Percentiles rank a stretch among this genome's conserved stretches.
phyloP scores from a whole-genome alignment of 2,888 invertebrate species.

The Phengaris arion region DNA sequence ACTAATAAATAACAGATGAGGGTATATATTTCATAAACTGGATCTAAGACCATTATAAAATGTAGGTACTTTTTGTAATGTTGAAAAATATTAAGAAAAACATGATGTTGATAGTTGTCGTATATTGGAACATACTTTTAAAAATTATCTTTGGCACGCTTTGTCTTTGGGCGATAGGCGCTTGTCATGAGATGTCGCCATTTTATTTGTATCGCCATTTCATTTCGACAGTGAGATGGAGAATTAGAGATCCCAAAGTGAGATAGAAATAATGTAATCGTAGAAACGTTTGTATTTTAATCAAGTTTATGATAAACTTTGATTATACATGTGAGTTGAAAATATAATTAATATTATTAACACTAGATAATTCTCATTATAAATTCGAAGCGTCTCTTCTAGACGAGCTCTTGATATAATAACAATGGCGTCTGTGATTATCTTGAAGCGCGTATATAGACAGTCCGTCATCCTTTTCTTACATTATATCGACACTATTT shows the following conservation, averaged over 20 bases:
- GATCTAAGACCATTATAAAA: too few relatives aligned
- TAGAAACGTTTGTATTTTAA: slow-evolving; percentile 36
- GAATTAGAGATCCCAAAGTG: slow-evolving; percentile 70
- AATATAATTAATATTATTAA: neutral
- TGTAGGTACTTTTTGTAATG: too few relatives aligned
- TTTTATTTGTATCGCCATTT: slow-evolving; percentile 79
- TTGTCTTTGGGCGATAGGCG: neutral
- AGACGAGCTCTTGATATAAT: slow-evolving; percentile 42
- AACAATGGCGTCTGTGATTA: slow-evolving; percentile 74
- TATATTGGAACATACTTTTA: slow-evolving; percentile 6
- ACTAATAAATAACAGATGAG: too few relatives aligned
- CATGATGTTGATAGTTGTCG: neutral
- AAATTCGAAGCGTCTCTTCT: slow-evolving; percentile 9
- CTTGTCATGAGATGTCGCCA: slow-evolving; percentile 51
- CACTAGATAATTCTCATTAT: neutral
- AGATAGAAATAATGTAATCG: slow-evolving; percentile 74
- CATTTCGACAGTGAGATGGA: slow-evolving; percentile 77
- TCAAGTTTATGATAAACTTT: slow-evolving; percentile 15
- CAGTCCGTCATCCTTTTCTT: slow-evolving; percentile 80
- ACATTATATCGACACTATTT: slow-evolving; percentile 72
- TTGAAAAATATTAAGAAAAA: too few relatives aligned
- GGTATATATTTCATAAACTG: too few relatives aligned
- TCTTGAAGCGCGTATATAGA: slow-evolving; percentile 68
- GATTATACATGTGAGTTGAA: neutral
- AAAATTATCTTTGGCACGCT: neutral